phyloP scores from a whole-genome alignment of 2,888 invertebrate species.

The Dioctria rufipes region DNA sequence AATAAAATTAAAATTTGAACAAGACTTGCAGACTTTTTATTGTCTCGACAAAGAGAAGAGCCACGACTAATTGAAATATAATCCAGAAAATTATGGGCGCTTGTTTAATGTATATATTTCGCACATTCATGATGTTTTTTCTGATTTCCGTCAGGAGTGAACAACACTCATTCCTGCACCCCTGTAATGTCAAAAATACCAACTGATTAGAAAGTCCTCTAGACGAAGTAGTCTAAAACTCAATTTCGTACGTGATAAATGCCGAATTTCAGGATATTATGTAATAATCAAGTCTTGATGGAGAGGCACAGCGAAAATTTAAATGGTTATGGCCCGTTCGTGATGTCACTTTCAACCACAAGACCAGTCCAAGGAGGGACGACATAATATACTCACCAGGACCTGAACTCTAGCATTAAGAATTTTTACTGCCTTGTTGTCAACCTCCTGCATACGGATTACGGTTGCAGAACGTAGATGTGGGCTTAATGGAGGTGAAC shows the following conservation, averaged over 20 bases:
- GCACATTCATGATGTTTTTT: constrained; percentile 17
- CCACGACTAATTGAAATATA: constrained; percentile 48
- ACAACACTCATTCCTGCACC: background rate
- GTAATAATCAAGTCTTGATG: constrained; percentile 48
- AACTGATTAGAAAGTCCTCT: constrained; percentile 15
- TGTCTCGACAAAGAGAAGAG: constrained; percentile 17
- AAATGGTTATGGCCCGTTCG: constrained; percentile 52
- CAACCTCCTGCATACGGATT: constrained; percentile 38
- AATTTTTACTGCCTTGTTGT: constrained; percentile 32
- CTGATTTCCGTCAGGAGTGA: background rate
- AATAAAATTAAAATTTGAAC: constrained; percentile 49
- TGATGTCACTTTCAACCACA: constrained; percentile 44
- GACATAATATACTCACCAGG: background rate
- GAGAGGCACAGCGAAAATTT: constrained; percentile 47
- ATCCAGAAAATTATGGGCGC: constrained; percentile 46
- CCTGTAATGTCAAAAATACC: constrained; percentile 11
- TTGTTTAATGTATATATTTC: constrained; percentile 36
- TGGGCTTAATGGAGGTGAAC: constrained; percentile 34
- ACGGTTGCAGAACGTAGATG: constrained; percentile 6
- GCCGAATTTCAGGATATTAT: constrained; percentile 51
- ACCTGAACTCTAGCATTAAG: constrained; percentile 40
- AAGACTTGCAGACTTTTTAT: constrained; percentile 49
- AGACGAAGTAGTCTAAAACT: constrained; percentile 16
- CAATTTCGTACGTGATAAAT: constrained; percentile 49
- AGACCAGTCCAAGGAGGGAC: constrained; percentile 2